These are phyloP conservation scores for Quadroppia sp. DNA, from an alignment of 2,888 invertebrate genomes.

Conservation along the genomic window DNA sequence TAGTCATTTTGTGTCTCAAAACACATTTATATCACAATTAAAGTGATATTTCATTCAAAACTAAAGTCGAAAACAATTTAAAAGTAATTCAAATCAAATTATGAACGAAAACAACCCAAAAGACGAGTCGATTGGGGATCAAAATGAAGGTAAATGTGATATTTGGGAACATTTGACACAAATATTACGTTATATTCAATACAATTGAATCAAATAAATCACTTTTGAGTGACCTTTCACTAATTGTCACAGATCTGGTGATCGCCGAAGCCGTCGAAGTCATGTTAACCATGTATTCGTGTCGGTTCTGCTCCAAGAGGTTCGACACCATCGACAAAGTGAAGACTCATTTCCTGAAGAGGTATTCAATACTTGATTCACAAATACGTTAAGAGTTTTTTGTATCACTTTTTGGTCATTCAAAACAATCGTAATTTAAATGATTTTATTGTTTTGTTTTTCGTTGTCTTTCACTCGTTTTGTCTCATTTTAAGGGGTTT, in stretches of 20 bases:
- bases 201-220: too few relatives aligned
- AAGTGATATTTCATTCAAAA: not conserved
- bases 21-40: not conserved
- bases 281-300: slow-evolving; percentile 28
- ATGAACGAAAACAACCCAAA: too few relatives aligned
- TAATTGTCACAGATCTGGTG: not conserved
- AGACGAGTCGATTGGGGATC: too few relatives aligned
- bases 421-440: not conserved
- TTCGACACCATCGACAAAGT: slow-evolving; percentile 33
- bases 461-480: not conserved
- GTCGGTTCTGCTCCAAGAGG: slow-evolving; percentile 31
- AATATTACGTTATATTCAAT: too few relatives aligned
- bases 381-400: slow-evolving; percentile 3
- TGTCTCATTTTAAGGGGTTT: too few relatives aligned
- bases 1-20: not conserved
- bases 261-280: slow-evolving; percentile 37
- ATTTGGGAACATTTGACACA: too few relatives aligned
- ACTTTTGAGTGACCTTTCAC: too few relatives aligned
- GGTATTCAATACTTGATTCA: slow-evolving; percentile 15
- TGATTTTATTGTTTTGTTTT: not conserved
- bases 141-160: too few relatives aligned
- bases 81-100: too few relatives aligned
- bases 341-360: slow-evolving; percentile 22
- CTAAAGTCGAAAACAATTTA: too few relatives aligned
- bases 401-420: not conserved